Base-by-base conservation (phyloP, 2,797 vertebrate species). In the Pogonophryne albipinna region DNA sequence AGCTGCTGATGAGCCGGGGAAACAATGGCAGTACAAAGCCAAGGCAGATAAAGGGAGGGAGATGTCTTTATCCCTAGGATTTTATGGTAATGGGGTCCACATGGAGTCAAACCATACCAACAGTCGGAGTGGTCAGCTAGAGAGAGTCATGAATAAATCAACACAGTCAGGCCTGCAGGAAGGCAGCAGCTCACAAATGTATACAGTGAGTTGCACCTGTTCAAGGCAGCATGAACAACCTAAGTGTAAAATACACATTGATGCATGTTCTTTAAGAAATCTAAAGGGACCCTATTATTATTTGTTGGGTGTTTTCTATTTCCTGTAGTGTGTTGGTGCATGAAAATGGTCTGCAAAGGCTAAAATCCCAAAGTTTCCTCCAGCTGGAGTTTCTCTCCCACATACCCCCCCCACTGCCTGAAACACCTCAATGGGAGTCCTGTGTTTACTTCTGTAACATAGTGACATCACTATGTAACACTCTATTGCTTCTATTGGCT, bases 21-120 rank as follows among this genome's bases (percentile, higher is more conserved):
- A 80, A 84, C 64, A 69, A 80, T 53, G 34, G 81, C 41, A 57
- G n/a, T 10, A 58, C 23, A 83, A 87, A 83, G 45, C 27, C 42
- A 42, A 51, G 47, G 42, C 60, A 50, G 65, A 83, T 52, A 66
- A 59, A 77, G 41, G 10, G 3, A 55, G 53, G 19, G 27, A 73
- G 4, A 64, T 31, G 41, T 71, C 70, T 78, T 80, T 38, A 86
- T 83, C 76, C 47, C 19, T 61, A 60, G 45, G 19, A 78, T 81
- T 79, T 83, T 47, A 41, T 56, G 56, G 66, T 65, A 71, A 84
- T 86, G 76, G 58, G 71, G 62, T 70, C 73, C 38, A 61, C 56
- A 60, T 53, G 19, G 45, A 76, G 42, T 53, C n/a, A 41, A 67
- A 71, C 42, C 45, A 34, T 20, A 60, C 45, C 16, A 38, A 41